These are phyloP conservation scores for Halichoerus grypus DNA, from an alignment of 2,113 vertebrate genomes.

Conservation along the genomic window DNA sequence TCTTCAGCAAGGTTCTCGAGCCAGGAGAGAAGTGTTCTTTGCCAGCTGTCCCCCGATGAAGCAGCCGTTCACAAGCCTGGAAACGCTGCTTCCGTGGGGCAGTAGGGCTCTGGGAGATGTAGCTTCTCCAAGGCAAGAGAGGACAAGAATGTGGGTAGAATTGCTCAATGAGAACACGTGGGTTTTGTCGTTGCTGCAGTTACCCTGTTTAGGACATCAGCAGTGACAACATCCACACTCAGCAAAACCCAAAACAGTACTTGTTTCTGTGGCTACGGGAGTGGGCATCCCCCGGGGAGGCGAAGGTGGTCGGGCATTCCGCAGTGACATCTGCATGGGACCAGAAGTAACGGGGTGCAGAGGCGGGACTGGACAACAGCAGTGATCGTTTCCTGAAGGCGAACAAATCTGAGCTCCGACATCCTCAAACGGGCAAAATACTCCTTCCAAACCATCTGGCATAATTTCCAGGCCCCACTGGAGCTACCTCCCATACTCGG, in stretches of 20 bases:
- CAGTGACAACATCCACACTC: background rate
- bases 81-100: background rate
- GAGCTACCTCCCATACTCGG: background rate
- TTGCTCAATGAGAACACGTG: background rate
- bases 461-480: no score
- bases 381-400: background rate
- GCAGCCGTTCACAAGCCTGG: background rate
- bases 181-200: no score
- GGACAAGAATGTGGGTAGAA: no score
- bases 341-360: background rate
- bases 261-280: background rate
- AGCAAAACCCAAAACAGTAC: background rate
- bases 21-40: background rate
- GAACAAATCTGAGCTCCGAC: background rate
- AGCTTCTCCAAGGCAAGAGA: background rate
- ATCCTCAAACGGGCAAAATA: background rate
- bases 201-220: background rate
- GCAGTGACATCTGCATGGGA: background rate
- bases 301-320: background rate
- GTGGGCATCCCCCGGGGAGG: background rate
- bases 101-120: no score
- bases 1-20: background rate
- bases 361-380: no score
- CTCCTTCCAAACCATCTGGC: background rate
- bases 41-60: accelerated